Evolutionary conservation across 2,888 invertebrate genomes (phyloP), one percentile per base, ranked within the genome.

Genomic region (Hyalella azteca): DNA sequence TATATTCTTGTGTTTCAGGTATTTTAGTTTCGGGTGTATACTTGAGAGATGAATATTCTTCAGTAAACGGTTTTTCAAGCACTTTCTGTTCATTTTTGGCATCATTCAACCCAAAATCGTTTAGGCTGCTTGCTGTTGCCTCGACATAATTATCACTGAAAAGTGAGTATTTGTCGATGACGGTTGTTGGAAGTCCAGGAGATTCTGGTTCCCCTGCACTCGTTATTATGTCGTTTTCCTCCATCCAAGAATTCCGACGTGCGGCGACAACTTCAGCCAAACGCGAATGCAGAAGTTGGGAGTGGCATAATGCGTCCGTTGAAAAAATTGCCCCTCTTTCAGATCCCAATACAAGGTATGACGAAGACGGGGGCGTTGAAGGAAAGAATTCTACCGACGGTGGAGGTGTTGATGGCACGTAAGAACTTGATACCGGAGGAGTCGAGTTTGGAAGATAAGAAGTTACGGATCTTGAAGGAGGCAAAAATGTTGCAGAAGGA

Each of bases 401-500:
- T 29, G 75, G 75, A 41, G 75, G 75, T 9, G 75, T 75, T n/a
- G 75, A 75, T 9, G 75, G 75, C 40, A 75, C 75, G 22, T 75
- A 75, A 29, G 75, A 75, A 39, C 41, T 45, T 41, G 75, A 45
- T 7, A 39, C 75, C 2, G 86, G 85, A 40, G 86, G 86, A 77
- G 85, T 85, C 26, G 85, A 85, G 40, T 82, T 81, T 2, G 85
- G 84, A 26, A 81, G 81, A 22, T 73, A 49, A 19, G 79, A 50
- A 78, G 54, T 22, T 50, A 19, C 40, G 75, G 81, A 75, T 22
- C 45, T 75, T 19, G 75, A 3, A 7, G 40, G 26, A 13, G 80
- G 81, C 15, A 86, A 87, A 79, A 86, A 86, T 40, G 92, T 91
- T 15, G 92, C 91, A 4, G 92, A 92, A 77, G 92, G 87, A 81